phyloP scores from a whole-genome alignment of 1,140 invertebrate genomes.

The Episyrphus balteatus region DNA sequence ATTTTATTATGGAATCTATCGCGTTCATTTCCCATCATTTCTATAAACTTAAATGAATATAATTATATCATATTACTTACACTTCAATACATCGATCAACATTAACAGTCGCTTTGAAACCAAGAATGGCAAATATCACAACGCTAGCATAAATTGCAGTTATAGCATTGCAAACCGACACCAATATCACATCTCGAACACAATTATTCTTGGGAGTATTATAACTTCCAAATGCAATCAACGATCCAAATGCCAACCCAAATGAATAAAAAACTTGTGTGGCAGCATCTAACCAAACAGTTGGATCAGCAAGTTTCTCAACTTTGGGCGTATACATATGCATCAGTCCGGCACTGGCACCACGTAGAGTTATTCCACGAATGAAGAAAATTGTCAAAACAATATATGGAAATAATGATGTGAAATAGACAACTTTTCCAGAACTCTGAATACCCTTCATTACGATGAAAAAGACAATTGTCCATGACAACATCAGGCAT shows the following conservation, averaged over 20 bases:
- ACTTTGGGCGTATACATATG: constrained; percentile 91
- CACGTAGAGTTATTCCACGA: constrained; percentile 78
- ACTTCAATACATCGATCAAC: constrained; percentile 63
- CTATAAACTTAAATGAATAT: too few relatives aligned
- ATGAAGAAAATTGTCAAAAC: constrained; percentile 93
- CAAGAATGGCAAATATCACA: constrained; percentile 79
- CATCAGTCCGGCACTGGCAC: constrained; percentile 73
- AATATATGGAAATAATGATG: constrained; percentile 89
- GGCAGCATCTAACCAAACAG: constrained; percentile 86
- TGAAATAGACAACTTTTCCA: constrained; percentile 95
- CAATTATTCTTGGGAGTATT: constrained; percentile 85
- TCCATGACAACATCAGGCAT: constrained; percentile 86
- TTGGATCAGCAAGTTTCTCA: constrained; percentile 66
- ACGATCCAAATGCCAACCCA: constrained; percentile 82
- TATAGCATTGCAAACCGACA: constrained; percentile 80
- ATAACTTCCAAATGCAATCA: constrained; percentile 85
- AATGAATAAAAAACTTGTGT: constrained; percentile 95
- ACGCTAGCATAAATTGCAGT: constrained; percentile 91
- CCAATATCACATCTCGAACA: constrained; percentile 76
- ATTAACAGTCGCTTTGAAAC: constrained; percentile 74
- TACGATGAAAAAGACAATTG: constrained; percentile 91
- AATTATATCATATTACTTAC: constrained; percentile 43
- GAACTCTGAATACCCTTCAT: constrained; percentile 98
- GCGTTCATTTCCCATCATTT: too few relatives aligned
- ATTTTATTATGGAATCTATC: too few relatives aligned